phyloP scores from a whole-genome alignment of 2,888 invertebrate genomes.

The Caenorhabditis sp. region DNA sequence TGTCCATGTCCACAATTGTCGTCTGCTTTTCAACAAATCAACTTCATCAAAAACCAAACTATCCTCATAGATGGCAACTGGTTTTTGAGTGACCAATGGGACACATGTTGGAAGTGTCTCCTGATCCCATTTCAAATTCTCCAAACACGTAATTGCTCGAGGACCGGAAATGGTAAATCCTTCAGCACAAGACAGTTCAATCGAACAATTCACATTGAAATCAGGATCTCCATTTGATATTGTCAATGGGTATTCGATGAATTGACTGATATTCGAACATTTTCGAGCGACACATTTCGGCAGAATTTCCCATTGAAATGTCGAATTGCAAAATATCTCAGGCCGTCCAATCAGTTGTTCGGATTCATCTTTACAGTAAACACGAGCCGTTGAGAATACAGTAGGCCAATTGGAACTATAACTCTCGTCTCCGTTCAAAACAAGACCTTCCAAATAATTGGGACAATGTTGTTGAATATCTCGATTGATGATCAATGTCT shows the following conservation, averaged over 20 bases:
- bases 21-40: conserved; percentile 2
- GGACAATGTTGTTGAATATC: neutral
- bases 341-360: conserved; percentile 10
- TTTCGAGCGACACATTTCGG: conserved; percentile 14
- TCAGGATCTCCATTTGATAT: neutral
- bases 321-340: neutral
- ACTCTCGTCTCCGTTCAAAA: neutral
- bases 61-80: conserved; percentile 14
- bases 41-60: conserved; percentile 14
- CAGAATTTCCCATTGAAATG: conserved; percentile 12
- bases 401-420: neutral
- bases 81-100: neutral
- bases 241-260: neutral
- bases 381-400: neutral
- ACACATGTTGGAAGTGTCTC: conserved; percentile 7
- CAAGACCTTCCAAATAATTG: neutral
- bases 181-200: neutral
- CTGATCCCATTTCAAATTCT: neutral
- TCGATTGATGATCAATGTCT: neutral
- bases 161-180: neutral
- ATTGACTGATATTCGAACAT: conserved; percentile 16
- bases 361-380: conserved; percentile 4
- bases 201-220: neutral
- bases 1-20: neutral
- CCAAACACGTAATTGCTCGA: neutral